A percentile compares a stretch with the other conserved stretches of the same genome.
Evolutionary conservation across 2,797 vertebrate species (phyloP).

Genomic region (Rhinella marina): DNA sequence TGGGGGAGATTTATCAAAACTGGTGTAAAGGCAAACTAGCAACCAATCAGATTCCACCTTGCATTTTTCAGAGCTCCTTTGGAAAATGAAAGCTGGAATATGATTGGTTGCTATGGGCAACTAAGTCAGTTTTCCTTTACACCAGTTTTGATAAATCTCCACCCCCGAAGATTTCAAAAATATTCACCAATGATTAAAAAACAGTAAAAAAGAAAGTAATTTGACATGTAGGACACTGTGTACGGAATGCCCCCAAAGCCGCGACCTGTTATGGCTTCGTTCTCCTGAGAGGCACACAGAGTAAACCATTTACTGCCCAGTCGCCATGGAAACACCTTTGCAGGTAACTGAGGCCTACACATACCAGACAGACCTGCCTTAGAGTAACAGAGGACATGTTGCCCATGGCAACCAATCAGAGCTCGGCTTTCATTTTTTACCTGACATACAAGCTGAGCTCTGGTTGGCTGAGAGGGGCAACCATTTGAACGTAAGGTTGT

Average conservation of each 20-base stretch:
- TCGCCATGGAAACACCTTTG: background rate
- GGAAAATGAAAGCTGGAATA: no score
- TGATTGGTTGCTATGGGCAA: no score
- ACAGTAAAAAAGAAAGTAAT: background rate
- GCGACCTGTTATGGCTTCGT: slow-evolving; percentile 3
- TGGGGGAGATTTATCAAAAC: no score
- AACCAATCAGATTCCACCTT: no score
- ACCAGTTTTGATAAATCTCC: no score
- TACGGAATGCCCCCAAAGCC: background rate
- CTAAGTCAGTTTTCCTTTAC: no score
- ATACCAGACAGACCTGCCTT: background rate
- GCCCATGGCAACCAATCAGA: background rate
- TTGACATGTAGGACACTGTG: slow-evolving; percentile 43
- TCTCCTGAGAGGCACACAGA: background rate
- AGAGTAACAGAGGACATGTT: background rate
- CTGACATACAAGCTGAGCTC: background rate
- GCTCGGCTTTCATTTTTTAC: background rate
- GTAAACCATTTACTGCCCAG: background rate
- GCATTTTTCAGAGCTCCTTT: no score
- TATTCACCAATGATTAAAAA: background rate
- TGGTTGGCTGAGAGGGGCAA: background rate
- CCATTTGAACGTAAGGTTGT: background rate
- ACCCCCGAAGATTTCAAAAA: background rate
- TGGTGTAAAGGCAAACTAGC: no score
- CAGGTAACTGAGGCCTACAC: background rate